Evolutionary conservation across 2,113 vertebrate genomes (phyloP), one percentile per base, ranked within the genome.

Genomic region (Tetrao urogallus): DNA sequence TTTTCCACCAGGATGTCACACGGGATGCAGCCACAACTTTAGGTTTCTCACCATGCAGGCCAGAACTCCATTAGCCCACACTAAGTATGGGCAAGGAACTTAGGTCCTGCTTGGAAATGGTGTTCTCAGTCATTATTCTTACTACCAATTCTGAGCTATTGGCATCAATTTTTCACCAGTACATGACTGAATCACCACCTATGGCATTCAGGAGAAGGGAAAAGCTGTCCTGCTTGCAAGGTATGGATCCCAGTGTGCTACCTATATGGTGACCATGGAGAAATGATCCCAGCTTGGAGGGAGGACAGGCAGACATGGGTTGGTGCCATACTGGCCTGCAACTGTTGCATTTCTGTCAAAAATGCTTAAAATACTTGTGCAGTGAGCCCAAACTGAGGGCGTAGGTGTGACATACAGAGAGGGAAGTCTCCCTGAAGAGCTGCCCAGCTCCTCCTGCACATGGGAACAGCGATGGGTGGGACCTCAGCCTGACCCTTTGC

Each of bases 281-380:
- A 91, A 92, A 64, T 1, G 48, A 82, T 82, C 48, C 30, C 3
- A 4, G 32, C 74, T 87, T 78, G 2, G 5, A 13, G 63, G 48
- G 89, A 63, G 82, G 48, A 30, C 22, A 87, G 58, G 58, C 71
- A 89, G 67, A 71, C 94, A 91, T 81, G 91, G 83, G 83, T 32
- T 93, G 30, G 0, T 3, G 8, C 43, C 86, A 58, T 10, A 45
- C 78, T 3, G 3, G 84, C 78, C 86, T 54, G 75, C 0, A 8
- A 65, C 81, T 93, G 67, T 75, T 47, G 82, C 70, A 76, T 78
- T 94, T 94, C 90, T 88, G 87, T 85, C 89, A 91, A 90, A 90
- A 88, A 18, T 92, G 94, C 91, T 94, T 96, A 88, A 94, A 96
- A 96, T 96, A 93, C 85, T 94, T 95, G 95, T 88, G 95, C 94